Base-by-base conservation (phyloP, 2,797 vertebrate genomes). In the Pagetopsis macropterus region DNA sequence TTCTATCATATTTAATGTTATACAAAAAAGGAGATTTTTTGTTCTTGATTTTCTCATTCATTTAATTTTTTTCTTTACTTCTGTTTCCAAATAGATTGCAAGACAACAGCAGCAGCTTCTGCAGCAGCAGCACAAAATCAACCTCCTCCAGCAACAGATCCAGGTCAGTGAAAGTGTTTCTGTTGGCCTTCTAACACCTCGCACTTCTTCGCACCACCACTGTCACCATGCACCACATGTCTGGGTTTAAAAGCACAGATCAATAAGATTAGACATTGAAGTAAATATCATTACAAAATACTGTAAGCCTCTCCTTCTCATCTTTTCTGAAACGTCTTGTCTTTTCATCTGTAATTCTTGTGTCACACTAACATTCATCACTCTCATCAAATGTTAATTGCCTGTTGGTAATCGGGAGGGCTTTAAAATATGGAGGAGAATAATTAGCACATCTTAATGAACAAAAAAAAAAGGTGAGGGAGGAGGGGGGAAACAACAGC, bases 91-190 rank as follows among this genome's bases (percentile, higher is more conserved):
- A 86, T 93, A 99, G 98, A 99, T 99, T 87, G 98, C 98, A 84
- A 96, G 98, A 95, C 98, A 99, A 94, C 98, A 99, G 92, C 98
- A 99, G 93, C 98, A 99, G 94, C 97, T 99, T 91, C 94, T 99
- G 91, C 98, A 99, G 93, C 98, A 99, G 95, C 98, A 99, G 94
- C 98, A 99, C 96, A 99, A 99, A 94, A 99, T 99, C 96, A 99
- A 99, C 95, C 96, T 99, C 91, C 96, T 99, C 84, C 98, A 99
- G 93, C 98, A 99, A 93, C 98, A 99, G 96, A 99, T 99, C 94
- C 98, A 99, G 98, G 98, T 99, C 95, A 96, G 98, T 97, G 84
- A 92, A 72, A 54, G 76, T 78, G 78, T 83, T 88, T 71, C 84
- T 87, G 78, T 76, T 65, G 75, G 72, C 21, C 69, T 45, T 70